Evolutionary conservation across 1,140 invertebrate species (phyloP).

Genomic region (Centruroides sculpturatus): DNA sequence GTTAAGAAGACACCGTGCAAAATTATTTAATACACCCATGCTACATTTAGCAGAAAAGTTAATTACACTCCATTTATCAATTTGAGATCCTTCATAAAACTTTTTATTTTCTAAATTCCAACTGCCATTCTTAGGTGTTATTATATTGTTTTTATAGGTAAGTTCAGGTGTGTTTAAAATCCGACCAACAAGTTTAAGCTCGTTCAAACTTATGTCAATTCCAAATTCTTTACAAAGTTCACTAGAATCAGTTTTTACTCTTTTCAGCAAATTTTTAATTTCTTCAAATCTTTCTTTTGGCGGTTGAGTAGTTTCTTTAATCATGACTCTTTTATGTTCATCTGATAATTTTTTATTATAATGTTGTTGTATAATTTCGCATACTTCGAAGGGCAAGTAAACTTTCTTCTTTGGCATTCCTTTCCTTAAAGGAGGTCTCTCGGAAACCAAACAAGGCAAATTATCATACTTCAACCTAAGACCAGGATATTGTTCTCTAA

Average conservation of each 20-base stretch:
- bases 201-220: constrained; percentile 4
- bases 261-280: not conserved
- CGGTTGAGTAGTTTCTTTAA: constrained; percentile 19
- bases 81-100: not conserved
- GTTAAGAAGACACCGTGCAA: no score
- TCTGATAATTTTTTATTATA: constrained; percentile 10
- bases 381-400: constrained; percentile 27
- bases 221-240: constrained; percentile 22
- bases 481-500: no score
- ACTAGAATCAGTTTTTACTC: not conserved
- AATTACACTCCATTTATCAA: constrained; percentile 6
- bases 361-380: constrained; percentile 21
- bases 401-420: constrained; percentile 3
- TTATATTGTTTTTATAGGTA: not conserved
- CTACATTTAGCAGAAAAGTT: not conserved
- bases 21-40: no score
- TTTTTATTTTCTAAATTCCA: constrained; percentile 5
- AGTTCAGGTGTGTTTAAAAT: not conserved
- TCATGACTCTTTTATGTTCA: constrained; percentile 12
- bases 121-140: constrained; percentile 1
- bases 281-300: constrained; percentile 19
- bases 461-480: constrained; percentile 13
- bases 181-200: not conserved
- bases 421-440: not conserved
- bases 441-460: constrained; percentile 26